Percentiles rank a stretch among this genome's conserved stretches.
phyloP scores from a whole-genome alignment of 2,113 vertebrate genomes.

The Cebus imitator region DNA sequence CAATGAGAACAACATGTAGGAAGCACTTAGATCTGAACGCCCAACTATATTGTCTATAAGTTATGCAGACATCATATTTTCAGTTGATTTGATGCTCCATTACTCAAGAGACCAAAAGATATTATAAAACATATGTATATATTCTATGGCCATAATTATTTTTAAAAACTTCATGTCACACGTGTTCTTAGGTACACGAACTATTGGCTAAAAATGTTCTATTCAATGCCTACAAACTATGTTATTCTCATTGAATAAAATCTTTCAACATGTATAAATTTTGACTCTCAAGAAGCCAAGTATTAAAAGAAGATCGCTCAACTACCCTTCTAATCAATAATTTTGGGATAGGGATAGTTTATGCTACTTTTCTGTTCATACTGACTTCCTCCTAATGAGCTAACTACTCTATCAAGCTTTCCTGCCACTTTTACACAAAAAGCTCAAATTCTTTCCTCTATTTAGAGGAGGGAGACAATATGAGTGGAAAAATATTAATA shows the following conservation, averaged over 20 bases:
- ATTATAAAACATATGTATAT: neutral
- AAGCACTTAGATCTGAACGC: constrained; percentile 3
- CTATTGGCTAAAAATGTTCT: constrained; percentile 9
- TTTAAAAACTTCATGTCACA: constrained; percentile 45
- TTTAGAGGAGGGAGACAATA: neutral
- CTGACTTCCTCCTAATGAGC: neutral
- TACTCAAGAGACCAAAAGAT: constrained; percentile 30
- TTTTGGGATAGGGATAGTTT: neutral
- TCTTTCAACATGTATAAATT: constrained; percentile 8
- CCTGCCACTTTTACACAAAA: neutral
- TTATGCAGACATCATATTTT: constrained; percentile 34
- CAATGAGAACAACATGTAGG: constrained; percentile 2
- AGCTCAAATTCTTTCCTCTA: neutral
- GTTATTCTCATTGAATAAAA: constrained; percentile 5
- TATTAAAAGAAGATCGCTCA: constrained; percentile 4
- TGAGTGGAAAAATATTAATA: constrained; percentile 34
- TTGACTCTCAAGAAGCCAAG: neutral
- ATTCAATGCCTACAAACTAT: neutral
- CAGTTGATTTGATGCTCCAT: neutral
- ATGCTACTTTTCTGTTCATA: constrained; percentile 16
- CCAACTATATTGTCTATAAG: neutral
- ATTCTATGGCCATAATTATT: constrained; percentile 8
- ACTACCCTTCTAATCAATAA: neutral
- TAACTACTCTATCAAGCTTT: neutral
- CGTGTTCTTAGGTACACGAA: neutral